Conservation (phyloP, 2,113 vertebrate genomes). For the Merops nubicus region DNA sequence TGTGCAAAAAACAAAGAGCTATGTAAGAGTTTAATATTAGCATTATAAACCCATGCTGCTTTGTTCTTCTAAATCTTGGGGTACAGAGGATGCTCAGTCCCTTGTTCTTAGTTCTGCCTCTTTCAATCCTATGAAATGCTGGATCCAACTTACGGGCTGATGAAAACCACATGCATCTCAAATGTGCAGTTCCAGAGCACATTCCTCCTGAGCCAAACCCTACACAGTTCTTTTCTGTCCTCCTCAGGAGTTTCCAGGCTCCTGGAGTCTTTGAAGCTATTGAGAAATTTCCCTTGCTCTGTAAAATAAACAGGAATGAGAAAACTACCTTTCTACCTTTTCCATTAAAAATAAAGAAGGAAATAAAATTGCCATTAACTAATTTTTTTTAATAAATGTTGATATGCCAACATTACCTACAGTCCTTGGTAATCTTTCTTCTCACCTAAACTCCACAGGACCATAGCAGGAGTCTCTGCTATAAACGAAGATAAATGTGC, state of each 20-base stretch:
- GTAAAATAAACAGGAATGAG: neutral
- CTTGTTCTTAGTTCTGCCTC: neutral
- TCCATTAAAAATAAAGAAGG: neutral
- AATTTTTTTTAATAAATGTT: neutral
- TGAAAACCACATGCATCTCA: neutral
- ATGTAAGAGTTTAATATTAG: neutral
- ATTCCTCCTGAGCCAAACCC: neutral
- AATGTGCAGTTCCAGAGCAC: neutral
- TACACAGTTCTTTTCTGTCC: neutral
- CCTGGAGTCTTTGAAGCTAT: neutral
- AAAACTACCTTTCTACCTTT: neutral
- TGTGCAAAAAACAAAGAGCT: neutral
- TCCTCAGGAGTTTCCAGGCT: neutral
- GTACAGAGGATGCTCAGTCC: neutral
- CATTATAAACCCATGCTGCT: neutral
- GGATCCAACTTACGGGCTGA: neutral
- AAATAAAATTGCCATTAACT: neutral
- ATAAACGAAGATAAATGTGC: neutral
- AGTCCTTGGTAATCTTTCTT: neutral
- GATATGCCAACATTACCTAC: neutral
- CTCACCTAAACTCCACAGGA: neutral
- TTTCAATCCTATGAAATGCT: neutral
- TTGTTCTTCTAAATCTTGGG: neutral
- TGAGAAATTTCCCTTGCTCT: neutral
- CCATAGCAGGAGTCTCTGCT: neutral